Conservation (phyloP, 2,797 vertebrate genomes). For the Tapirus indicus region DNA sequence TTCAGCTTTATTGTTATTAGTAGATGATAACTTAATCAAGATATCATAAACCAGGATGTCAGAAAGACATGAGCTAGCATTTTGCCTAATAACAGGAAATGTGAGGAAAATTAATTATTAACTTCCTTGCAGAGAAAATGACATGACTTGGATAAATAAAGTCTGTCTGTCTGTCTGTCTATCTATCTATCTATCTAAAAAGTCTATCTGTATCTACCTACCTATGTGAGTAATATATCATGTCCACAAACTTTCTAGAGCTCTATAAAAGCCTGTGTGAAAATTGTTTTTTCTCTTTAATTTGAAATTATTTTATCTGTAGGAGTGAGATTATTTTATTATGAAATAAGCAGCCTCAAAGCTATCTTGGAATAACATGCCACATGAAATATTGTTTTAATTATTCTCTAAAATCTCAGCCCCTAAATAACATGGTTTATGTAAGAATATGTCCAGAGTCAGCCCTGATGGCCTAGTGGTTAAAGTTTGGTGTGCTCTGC, state of each 20-base stretch:
- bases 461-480: too few species aligned
- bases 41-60: neutral
- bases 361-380: neutral
- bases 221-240: neutral
- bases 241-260: neutral
- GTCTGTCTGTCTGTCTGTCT: neutral
- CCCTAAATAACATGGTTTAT: neutral
- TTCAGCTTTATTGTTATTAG: neutral
- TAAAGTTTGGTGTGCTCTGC: too few species aligned
- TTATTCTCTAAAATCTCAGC: neutral
- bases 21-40: neutral
- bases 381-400: neutral
- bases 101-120: constrained; percentile 23
- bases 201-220: neutral
- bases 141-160: neutral
- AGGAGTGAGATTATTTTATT: neutral
- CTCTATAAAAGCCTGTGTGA: neutral
- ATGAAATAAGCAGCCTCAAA: neutral
- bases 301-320: neutral
- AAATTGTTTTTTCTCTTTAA: neutral
- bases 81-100: neutral
- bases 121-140: neutral
- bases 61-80: neutral
- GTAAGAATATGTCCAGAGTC: neutral
- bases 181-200: neutral